These are phyloP conservation scores for Takifugu ocellatus DNA, from an alignment of 2,797 vertebrate species.

Conservation along the genomic window DNA sequence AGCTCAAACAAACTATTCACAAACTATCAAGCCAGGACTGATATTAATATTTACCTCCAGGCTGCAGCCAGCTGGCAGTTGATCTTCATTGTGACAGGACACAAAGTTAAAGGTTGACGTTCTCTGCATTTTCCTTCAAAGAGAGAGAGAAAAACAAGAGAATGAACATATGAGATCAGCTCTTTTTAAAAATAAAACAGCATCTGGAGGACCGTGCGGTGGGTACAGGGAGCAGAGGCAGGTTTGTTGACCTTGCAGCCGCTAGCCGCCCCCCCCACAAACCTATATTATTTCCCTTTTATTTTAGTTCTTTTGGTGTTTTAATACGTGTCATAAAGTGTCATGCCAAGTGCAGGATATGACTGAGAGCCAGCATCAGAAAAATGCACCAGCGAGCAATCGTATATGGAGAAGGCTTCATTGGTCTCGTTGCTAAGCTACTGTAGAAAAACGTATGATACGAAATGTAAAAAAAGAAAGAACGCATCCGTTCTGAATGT, in stretches of 20 bases:
- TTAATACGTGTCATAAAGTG: constrained; percentile 4
- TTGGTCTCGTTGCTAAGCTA: constrained; percentile 37
- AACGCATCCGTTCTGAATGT: constrained; percentile 2
- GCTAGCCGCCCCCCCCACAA: constrained; percentile 22
- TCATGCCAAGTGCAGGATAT: constrained; percentile 6
- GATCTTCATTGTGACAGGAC: constrained; percentile 22
- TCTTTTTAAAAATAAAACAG: constrained; percentile 11
- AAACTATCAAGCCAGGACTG: neutral
- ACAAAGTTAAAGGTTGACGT: constrained; percentile 19
- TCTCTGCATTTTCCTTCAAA: constrained; percentile 44
- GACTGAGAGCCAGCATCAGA: neutral
- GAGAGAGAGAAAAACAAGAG: constrained; percentile 29
- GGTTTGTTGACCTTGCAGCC: constrained; percentile 38
- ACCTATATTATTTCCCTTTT: constrained; percentile 17
- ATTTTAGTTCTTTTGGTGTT: constrained; percentile 7
- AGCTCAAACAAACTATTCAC: constrained; percentile 4
- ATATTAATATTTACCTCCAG: constrained; percentile 52
- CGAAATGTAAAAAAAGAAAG: constrained; percentile 8
- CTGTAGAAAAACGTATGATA: constrained; percentile 4
- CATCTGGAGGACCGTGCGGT: constrained; percentile 9
- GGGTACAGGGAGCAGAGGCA: constrained; percentile 3
- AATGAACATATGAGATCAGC: constrained; percentile 28
- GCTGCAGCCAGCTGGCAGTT: constrained; percentile 28
- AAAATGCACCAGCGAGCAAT: constrained; percentile 9
- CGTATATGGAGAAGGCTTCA: constrained; percentile 4